Conservation (phyloP, 2,113 vertebrate species). For the Heptranchias perlo region DNA sequence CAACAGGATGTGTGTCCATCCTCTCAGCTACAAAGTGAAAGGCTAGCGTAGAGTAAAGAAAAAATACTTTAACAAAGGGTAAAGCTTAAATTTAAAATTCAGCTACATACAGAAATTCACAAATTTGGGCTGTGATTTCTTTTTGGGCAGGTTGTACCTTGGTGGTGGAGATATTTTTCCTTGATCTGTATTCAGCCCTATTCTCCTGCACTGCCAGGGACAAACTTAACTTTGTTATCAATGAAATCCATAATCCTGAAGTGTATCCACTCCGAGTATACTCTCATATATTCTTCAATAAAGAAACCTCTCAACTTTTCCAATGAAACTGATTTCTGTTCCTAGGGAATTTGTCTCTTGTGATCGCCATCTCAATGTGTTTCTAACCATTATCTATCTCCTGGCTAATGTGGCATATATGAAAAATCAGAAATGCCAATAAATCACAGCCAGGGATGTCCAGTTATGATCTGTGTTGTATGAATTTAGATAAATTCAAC, state of each 20-base stretch:
- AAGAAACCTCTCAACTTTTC: not conserved
- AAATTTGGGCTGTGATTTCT: not conserved
- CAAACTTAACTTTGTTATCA: not conserved
- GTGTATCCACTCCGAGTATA: not conserved
- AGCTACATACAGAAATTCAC: not conserved
- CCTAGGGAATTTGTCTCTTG: not conserved
- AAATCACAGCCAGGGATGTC: not conserved
- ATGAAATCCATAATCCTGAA: constrained; percentile 32
- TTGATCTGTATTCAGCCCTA: not conserved
- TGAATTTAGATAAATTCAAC: not conserved
- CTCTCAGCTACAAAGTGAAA: not conserved
- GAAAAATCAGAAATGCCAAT: constrained; percentile 10
- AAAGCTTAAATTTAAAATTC: not conserved
- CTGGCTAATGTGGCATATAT: constrained; percentile 22
- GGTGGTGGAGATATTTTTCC: not conserved
- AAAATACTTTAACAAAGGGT: not conserved
- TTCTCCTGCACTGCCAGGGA: not conserved
- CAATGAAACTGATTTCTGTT: constrained; percentile 7
- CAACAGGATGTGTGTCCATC: not conserved
- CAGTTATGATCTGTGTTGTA: not conserved
- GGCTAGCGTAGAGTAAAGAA: not conserved
- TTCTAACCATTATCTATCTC: constrained; percentile 11
- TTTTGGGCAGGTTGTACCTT: not conserved
- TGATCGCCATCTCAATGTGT: constrained; percentile 2
- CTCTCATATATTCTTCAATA: not conserved